These are phyloP conservation scores for Bembecia ichneumoniformis DNA, from an alignment of 2,888 invertebrate genomes.

Conservation along the genomic window DNA sequence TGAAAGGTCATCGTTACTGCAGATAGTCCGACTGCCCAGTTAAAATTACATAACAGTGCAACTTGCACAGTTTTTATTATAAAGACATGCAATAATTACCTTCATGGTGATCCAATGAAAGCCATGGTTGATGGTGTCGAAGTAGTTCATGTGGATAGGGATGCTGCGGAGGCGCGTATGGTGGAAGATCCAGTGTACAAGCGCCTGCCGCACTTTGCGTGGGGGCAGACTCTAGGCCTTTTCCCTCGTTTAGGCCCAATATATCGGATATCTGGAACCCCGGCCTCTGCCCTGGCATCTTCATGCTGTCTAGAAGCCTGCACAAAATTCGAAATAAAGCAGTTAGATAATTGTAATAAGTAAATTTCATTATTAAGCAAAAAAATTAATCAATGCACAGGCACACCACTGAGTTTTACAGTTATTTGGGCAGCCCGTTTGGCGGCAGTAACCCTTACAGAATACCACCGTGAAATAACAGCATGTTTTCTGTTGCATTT, in stretches of 20 bases:
- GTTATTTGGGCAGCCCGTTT: no score
- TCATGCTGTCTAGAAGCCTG: constrained; percentile 87
- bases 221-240: constrained; percentile 50
- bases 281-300: constrained; percentile 83
- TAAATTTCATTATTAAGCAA: no score
- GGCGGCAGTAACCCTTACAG: no score
- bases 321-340: background rate
- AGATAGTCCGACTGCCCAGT: no score
- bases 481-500: no score
- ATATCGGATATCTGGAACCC: constrained; percentile 96
- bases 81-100: background rate
- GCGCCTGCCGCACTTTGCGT: constrained; percentile 35
- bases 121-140: constrained; percentile 61
- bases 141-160: constrained; percentile 55
- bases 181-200: constrained; percentile 46
- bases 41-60: no score
- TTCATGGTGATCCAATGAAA: constrained; percentile 58
- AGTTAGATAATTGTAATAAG: no score
- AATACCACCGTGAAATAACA: no score
- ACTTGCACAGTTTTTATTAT: constrained; percentile 16
- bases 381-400: no score
- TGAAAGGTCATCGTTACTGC: no score
- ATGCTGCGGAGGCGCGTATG: constrained; percentile 51
- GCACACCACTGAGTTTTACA: no score
- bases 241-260: constrained; percentile 85